Evolutionary conservation across 2,797 vertebrate genomes (phyloP).

Genomic region (Gobio occitaniae): DNA sequence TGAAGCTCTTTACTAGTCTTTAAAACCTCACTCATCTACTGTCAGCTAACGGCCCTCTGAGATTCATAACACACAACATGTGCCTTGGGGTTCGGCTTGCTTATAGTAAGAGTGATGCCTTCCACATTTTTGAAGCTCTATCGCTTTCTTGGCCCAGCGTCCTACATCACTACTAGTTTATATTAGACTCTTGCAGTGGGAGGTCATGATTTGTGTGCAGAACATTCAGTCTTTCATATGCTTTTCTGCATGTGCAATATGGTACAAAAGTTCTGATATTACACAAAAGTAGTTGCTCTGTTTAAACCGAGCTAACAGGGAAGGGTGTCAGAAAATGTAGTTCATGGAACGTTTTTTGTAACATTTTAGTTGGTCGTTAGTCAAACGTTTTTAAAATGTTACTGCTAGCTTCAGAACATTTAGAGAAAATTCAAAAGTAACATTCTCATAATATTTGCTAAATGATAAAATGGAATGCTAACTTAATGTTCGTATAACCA

Average conservation of each 20-base stretch:
- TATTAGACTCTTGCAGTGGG: constrained; percentile 49
- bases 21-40: constrained; percentile 13
- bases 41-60: background rate
- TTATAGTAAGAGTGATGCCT: constrained; percentile 38
- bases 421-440: background rate
- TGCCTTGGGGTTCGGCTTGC: constrained; percentile 38
- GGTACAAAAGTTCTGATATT: background rate
- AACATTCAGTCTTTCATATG: constrained; percentile 17
- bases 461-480: too few relatives aligned
- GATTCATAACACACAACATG: constrained; percentile 37
- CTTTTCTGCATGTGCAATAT: background rate
- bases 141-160: constrained; percentile 36
- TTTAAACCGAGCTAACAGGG: background rate
- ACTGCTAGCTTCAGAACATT: background rate
- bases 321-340: background rate
- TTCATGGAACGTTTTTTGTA: background rate
- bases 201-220: constrained; percentile 43
- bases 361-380: background rate
- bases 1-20: background rate
- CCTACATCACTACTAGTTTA: constrained; percentile 37
- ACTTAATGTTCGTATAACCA: background rate
- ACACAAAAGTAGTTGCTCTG: background rate
- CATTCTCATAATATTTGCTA: too few relatives aligned
- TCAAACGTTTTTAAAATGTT: background rate
- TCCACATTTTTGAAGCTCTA: constrained; percentile 46